Evolutionary conservation across 37 sponge, comb jelly and placozoan genomes (phyloP).

Genomic region (Cladorhizidae sp.): DNA sequence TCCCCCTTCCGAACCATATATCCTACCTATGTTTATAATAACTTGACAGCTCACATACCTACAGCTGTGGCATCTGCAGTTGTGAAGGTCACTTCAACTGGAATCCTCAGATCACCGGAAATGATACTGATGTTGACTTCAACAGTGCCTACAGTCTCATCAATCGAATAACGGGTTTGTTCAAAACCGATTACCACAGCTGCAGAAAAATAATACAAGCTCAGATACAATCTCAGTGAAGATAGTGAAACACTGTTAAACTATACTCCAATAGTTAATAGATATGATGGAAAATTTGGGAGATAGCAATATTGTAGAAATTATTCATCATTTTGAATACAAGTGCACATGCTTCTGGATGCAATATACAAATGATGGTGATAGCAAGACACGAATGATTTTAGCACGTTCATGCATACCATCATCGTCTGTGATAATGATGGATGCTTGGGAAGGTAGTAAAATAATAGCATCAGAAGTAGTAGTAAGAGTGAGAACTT

Average conservation of each 20-base stretch:
- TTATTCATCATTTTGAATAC: too few species aligned
- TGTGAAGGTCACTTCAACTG: slow-evolving; percentile 12
- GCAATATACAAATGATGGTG: too few species aligned
- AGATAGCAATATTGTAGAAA: too few species aligned
- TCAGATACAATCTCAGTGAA: too few species aligned
- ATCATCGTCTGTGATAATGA: slow-evolving; percentile 23
- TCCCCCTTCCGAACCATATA: too few species aligned
- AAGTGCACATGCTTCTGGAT: too few species aligned
- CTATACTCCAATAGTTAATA: too few species aligned
- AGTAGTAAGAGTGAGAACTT: not conserved
- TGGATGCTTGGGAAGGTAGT: not conserved
- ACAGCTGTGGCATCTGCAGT: slow-evolving; percentile 21
- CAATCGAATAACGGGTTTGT: not conserved
- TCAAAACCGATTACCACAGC: slow-evolving; percentile 12
- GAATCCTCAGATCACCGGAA: slow-evolving; percentile 19
- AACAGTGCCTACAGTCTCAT: not conserved
- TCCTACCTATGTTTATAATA: too few species aligned
- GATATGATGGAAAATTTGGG: too few species aligned
- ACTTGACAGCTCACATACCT: slow-evolving; percentile 22
- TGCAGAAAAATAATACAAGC: not conserved
- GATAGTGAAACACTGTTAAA: too few species aligned
- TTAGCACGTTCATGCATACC: too few species aligned
- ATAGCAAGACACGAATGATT: too few species aligned
- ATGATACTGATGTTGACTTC: not conserved
- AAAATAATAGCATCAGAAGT: not conserved